phyloP scores from a whole-genome alignment of 2,797 vertebrate genomes.

The Chelonia mydas region DNA sequence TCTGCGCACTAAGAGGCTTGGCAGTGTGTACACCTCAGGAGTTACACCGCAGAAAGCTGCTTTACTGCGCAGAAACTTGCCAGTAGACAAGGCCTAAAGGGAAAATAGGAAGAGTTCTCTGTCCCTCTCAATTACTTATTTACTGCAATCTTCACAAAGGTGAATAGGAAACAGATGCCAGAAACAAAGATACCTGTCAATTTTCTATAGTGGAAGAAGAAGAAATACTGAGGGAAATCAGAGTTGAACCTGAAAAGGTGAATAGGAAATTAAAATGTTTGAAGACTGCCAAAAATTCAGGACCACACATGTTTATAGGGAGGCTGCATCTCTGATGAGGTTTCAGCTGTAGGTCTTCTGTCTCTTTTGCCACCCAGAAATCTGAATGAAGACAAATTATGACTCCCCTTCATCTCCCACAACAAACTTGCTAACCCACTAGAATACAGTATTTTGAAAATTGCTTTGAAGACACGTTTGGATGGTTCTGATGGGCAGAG shows the following conservation, averaged over 20 bases:
- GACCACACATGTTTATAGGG: constrained; percentile 67
- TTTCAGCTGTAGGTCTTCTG: neutral
- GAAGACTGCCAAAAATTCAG: constrained; percentile 62
- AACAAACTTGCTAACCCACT: neutral
- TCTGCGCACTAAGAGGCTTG: too few relatives aligned
- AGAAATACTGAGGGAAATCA: constrained; percentile 69
- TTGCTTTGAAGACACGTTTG: neutral
- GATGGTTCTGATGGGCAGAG: neutral
- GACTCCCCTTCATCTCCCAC: neutral
- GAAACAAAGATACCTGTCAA: constrained; percentile 62
- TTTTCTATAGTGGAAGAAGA: constrained; percentile 52
- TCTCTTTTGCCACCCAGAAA: constrained; percentile 36
- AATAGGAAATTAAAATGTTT: constrained; percentile 81
- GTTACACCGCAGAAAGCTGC: too few relatives aligned
- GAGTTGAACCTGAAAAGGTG: constrained; percentile 69
- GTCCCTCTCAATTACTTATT: constrained; percentile 67
- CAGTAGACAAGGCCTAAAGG: neutral
- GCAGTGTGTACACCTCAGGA: too few relatives aligned
- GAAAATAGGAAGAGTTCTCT: neutral
- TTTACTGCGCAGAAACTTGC: too few relatives aligned
- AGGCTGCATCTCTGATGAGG: constrained; percentile 7
- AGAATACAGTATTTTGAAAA: neutral
- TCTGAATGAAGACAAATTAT: neutral
- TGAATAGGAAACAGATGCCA: constrained; percentile 79
- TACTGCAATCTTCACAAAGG: constrained; percentile 72